These are phyloP conservation scores for Hipparchia semele DNA, from an alignment of 2,888 invertebrate species.

Conservation along the genomic window DNA sequence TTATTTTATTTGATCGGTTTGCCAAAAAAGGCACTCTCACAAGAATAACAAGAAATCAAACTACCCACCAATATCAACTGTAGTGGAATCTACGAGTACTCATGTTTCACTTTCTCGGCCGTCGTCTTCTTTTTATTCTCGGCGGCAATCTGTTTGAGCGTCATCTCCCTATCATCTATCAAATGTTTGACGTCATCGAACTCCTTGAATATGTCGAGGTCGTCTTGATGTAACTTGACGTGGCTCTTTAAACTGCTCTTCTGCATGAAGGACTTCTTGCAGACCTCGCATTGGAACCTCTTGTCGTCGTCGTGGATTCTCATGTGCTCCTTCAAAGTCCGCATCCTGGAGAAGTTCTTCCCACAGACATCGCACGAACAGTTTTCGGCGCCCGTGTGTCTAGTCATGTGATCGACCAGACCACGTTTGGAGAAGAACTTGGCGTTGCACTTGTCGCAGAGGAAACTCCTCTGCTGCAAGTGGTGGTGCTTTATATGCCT, in stretches of 20 bases:
- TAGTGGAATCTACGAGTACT: slow-evolving; percentile 15
- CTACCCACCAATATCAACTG: too few relatives aligned
- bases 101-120: slow-evolving; percentile 50
- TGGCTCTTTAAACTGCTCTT: slow-evolving; percentile 74
- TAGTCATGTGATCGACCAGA: slow-evolving; percentile 63
- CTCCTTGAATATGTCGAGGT: slow-evolving; percentile 76
- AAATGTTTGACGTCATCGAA: slow-evolving; percentile 77
- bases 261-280: slow-evolving; percentile 72
- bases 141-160: slow-evolving; percentile 71
- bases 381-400: slow-evolving; percentile 63
- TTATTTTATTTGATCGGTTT: too few relatives aligned
- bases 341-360: slow-evolving; percentile 58
- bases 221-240: slow-evolving; percentile 70
- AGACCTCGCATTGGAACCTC: slow-evolving; percentile 69
- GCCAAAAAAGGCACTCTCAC: too few relatives aligned
- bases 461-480: slow-evolving; percentile 67
- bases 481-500: slow-evolving; percentile 76
- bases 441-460: slow-evolving; percentile 73
- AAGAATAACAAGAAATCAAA: too few relatives aligned
- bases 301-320: slow-evolving; percentile 67
- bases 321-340: slow-evolving; percentile 71
- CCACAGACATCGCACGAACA: slow-evolving; percentile 70
- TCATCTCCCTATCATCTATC: slow-evolving; percentile 73
- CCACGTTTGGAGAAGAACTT: slow-evolving; percentile 76
- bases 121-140: slow-evolving; percentile 65